These are phyloP conservation scores for Empis stercorea DNA, from an alignment of 2,888 invertebrate genomes.

Conservation along the genomic window DNA sequence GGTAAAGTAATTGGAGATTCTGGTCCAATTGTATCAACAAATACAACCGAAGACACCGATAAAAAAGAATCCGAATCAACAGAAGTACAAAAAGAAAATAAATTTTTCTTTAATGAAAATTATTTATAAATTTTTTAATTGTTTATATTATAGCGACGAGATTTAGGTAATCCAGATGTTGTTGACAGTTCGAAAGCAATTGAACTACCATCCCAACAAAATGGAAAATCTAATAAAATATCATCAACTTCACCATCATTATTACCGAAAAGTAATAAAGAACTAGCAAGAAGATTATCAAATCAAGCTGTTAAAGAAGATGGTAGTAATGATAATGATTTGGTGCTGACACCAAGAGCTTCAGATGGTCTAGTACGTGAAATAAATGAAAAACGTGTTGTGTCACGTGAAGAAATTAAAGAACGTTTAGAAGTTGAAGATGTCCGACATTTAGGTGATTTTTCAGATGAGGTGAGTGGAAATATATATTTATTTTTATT, in stretches of 20 bases:
- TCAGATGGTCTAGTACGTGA: conserved; percentile 64
- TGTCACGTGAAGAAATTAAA: conserved; percentile 71
- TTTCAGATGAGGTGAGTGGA: conserved; percentile 67
- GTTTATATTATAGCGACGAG: conserved; percentile 33
- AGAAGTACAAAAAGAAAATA: conserved; percentile 51
- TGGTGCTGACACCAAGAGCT: conserved; percentile 47
- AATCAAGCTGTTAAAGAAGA: background rate
- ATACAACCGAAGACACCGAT: conserved; percentile 81
- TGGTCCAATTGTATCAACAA: conserved; percentile 80
- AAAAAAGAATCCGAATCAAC: conserved; percentile 81
- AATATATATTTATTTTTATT: too few species aligned
- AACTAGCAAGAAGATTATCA: background rate
- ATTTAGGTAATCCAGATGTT: conserved; percentile 35
- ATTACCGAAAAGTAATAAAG: too few species aligned
- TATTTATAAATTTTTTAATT: background rate
- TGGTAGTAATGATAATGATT: conserved; percentile 15
- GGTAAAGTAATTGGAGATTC: conserved; percentile 81
- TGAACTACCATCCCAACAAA: conserved; percentile 4
- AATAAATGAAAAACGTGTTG: conserved; percentile 63
- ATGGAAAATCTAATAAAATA: background rate
- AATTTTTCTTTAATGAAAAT: background rate
- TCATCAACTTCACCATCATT: background rate
- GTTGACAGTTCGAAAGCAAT: conserved; percentile 17
- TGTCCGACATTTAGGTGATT: conserved; percentile 67
- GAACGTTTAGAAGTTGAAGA: conserved; percentile 75